A percentile compares a stretch with the other conserved stretches of the same genome.
phyloP scores from a whole-genome alignment of 2,888 invertebrate genomes.

The Ptilodon capucinus region DNA sequence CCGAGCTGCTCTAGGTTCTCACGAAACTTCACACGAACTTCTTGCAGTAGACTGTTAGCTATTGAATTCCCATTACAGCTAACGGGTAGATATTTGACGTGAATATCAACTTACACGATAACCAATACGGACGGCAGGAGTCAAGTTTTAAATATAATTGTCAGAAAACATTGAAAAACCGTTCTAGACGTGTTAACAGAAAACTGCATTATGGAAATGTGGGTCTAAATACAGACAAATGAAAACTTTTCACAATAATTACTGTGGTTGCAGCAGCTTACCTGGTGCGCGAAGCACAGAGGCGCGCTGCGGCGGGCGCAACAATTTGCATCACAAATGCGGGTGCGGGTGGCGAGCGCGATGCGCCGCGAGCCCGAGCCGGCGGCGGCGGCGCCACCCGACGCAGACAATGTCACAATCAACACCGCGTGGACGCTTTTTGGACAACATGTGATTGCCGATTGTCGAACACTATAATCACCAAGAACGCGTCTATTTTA shows the following conservation, averaged over 20 bases:
- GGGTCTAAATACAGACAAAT: conserved; percentile 64
- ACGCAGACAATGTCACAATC: conserved; percentile 80
- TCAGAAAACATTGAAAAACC: conserved; percentile 18
- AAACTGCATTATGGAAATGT: conserved; percentile 59
- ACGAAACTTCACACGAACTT: conserved; percentile 75
- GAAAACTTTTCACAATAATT: conserved; percentile 80
- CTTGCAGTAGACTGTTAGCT: conserved; percentile 63
- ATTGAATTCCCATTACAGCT: conserved; percentile 70
- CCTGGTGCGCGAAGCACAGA: conserved; percentile 54
- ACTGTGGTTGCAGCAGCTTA: conserved; percentile 69
- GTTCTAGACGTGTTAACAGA: conserved; percentile 25
- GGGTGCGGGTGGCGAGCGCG: conserved; percentile 63
- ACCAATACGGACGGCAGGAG: conserved; percentile 24
- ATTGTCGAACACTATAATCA: conserved; percentile 70
- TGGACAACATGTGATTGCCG: conserved; percentile 75
- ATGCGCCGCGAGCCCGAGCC: conserved; percentile 43
- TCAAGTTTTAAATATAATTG: neutral
- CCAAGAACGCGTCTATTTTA: conserved; percentile 47
- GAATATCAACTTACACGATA: conserved; percentile 55
- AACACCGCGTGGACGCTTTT: conserved; percentile 80
- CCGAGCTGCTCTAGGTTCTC: conserved; percentile 66
- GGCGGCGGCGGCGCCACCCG: conserved; percentile 50
- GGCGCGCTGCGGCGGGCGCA: conserved; percentile 61
- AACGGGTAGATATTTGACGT: conserved; percentile 33
- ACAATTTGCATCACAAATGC: conserved; percentile 72